Conservation (phyloP, 2,113 vertebrate species). For the Gallinago jamesoni region DNA sequence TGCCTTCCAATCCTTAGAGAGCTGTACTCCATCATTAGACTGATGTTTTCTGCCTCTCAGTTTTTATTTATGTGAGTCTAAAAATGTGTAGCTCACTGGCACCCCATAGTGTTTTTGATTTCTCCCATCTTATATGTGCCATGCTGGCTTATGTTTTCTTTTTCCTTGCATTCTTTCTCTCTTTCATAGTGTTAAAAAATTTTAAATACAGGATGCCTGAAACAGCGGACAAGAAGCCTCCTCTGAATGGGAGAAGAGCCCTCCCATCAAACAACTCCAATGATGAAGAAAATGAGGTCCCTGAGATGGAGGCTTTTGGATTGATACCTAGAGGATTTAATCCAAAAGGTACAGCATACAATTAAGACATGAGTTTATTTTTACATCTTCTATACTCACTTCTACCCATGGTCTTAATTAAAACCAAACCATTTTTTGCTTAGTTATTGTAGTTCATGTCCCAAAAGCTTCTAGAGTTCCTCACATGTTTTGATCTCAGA, state of each 20-base stretch:
- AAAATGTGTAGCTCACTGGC: background rate
- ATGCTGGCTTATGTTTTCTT: background rate
- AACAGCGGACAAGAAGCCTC: constrained; percentile 54
- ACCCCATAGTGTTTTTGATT: background rate
- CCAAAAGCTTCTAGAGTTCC: background rate
- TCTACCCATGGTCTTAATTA: background rate
- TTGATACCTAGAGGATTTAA: constrained; percentile 75
- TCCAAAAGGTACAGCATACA: constrained; percentile 77
- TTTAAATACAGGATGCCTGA: constrained; percentile 66
- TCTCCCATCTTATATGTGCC: background rate
- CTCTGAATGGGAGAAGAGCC: constrained; percentile 78
- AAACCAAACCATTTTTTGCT: background rate
- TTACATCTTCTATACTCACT: background rate
- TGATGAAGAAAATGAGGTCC: constrained; percentile 75
- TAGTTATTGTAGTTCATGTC: background rate
- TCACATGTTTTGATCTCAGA: background rate
- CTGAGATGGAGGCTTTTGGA: constrained; percentile 82
- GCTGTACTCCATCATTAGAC: background rate
- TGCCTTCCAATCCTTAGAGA: constrained; percentile 1
- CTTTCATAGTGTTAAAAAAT: background rate
- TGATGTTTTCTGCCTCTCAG: constrained; percentile 11
- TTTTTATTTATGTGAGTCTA: constrained; percentile 46
- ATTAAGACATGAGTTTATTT: background rate
- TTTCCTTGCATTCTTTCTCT: background rate
- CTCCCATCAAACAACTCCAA: constrained; percentile 81